Base-by-base conservation (phyloP, 2,888 invertebrate species). In the Drosophila robusta region DNA sequence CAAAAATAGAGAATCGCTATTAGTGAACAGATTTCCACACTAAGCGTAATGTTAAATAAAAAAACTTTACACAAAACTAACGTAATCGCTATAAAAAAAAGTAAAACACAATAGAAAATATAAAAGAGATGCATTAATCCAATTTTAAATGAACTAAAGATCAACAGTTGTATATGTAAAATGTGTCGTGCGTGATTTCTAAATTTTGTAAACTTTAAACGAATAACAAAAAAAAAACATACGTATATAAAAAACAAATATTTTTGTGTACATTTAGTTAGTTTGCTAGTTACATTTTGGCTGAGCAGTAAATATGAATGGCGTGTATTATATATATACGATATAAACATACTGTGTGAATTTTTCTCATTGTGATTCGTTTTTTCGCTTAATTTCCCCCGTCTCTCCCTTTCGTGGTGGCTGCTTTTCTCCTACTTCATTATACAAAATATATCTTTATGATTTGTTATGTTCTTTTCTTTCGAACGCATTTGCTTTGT, bases 121-220 rank as follows among this genome's bases (percentile, higher is more conserved):
- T 41, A 36, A 29, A 32, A 18, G 14, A 8, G 24, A 44, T 34
- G 16, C 55, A 62, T 67, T 60, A 60, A 71, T 57, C n/a, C 61
- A 56, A 32, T 56, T 74, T 71, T 62, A 69, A 65, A 55, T 76
- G 69, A 67, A 68, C 65, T 50, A 26, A 63, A 69, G 32, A 68
- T 41, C 54, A 63, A 64, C 38, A 39, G 50, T 55, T 84, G 75
- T 83, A 66, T 76, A 65, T 78, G 85, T 87, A 64, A 78, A 81
- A 68, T 87, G 84, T 83, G 79, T 84, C 75, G 85, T 85, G 72
- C 66, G 87, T 84, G 81, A 87, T 81, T 85, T 81, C 60, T 52
- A 71, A 82, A 80, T 83, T 81, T 81, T 80, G 60, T 78, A 84
- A 78, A 84, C 63, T 60, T 75, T 67, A 82, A 58, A 46, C 32